phyloP scores from a whole-genome alignment of 2,888 invertebrate genomes.

The Troides oblongomaculatus region DNA sequence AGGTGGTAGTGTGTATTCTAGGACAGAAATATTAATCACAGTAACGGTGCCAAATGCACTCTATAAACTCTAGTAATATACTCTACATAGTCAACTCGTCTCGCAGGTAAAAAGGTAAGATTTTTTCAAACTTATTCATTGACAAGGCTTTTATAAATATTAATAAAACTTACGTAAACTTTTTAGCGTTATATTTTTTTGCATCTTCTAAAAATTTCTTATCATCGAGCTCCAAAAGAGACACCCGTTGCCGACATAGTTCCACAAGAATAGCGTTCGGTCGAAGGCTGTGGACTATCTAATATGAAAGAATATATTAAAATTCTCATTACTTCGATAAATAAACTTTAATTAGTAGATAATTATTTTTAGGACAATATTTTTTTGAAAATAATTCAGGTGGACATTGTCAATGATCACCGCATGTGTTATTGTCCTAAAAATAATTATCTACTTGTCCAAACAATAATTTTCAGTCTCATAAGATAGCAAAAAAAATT shows the following conservation, averaged over 20 bases:
- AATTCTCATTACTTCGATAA: not conserved
- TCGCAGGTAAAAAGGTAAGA: not conserved
- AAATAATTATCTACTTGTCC: not conserved
- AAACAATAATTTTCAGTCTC: not conserved
- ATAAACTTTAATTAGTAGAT: not conserved
- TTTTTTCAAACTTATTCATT: not conserved
- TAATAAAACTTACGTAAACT: slow-evolving; percentile 57
- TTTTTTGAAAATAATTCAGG: not conserved
- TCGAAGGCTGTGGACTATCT: slow-evolving; percentile 63
- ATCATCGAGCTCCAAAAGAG: slow-evolving; percentile 67
- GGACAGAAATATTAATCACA: too few species aligned
- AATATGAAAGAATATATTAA: slow-evolving; percentile 29
- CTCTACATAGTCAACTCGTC: too few species aligned
- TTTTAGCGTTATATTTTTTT: slow-evolving; percentile 64
- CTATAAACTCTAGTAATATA: too few species aligned
- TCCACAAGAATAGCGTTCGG: slow-evolving; percentile 73
- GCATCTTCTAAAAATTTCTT: slow-evolving; percentile 74
- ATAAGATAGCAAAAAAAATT: too few species aligned
- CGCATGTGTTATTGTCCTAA: not conserved
- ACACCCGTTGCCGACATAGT: slow-evolving; percentile 70
- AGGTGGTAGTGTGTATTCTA: too few species aligned
- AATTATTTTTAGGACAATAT: not conserved
- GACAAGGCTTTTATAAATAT: not conserved
- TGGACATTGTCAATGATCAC: too few species aligned
- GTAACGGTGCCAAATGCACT: too few species aligned